Evolutionary conservation across 2,888 invertebrate species (phyloP).

Genomic region (Meteorus cinctellus): DNA sequence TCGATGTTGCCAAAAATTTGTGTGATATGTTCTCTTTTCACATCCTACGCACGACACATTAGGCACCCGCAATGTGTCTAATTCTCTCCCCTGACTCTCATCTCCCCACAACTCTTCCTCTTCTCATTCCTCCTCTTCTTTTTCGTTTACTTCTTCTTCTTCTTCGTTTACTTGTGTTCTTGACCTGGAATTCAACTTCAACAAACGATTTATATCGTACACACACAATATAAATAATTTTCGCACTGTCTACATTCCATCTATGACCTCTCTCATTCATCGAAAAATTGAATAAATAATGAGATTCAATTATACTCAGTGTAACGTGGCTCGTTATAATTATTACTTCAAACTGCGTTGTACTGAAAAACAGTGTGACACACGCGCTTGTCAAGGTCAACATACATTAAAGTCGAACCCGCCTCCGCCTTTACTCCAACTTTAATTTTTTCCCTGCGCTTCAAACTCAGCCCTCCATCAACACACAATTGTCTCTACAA

Average conservation of each 20-base stretch:
- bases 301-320: not conserved
- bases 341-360: conserved; percentile 4
- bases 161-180: conserved; percentile 25
- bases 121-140: not conserved
- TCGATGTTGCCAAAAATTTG: conserved; percentile 36
- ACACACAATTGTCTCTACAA: conserved; percentile 2
- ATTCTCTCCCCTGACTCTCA: not conserved
- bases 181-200: conserved; percentile 37
- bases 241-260: conserved; percentile 1
- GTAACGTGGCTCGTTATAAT: not conserved
- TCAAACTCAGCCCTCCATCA: not conserved
- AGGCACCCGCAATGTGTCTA: conserved; percentile 12
- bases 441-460: not conserved
- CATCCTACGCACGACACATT: conserved; percentile 33
- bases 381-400: conserved; percentile 3
- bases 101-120: conserved; percentile 5
- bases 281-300: not conserved
- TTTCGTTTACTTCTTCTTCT: not conserved
- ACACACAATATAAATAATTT: conserved; percentile 25
- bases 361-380: conserved; percentile 3
- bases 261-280: not conserved
- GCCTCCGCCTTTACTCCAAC: not conserved
- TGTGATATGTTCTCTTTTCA: conserved; percentile 36
- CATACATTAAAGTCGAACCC: not conserved
- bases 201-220: conserved; percentile 18